Evolutionary conservation across 2,797 vertebrate genomes (phyloP), one percentile per base, ranked within the genome.

Genomic region (Pseudocheirus occidentalis): DNA sequence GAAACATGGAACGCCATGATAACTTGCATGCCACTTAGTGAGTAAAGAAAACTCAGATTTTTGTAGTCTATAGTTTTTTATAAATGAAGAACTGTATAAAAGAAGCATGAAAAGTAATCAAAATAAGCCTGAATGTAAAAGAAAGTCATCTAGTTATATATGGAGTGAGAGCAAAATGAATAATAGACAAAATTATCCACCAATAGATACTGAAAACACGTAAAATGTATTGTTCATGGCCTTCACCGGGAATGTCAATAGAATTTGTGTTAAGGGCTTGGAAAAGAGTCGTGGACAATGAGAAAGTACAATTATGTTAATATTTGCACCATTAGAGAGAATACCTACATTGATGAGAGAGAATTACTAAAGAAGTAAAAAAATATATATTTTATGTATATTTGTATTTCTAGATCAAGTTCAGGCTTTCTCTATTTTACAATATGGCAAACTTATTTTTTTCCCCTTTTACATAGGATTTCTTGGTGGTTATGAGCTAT

Each of bases 371-470:
- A 55, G 55, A 14, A 55, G 2, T 55, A 55, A 55, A 55, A 16
- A 55, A 55, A 14, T 12, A 55, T 55, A 14, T 12, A 55, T 55
- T 55, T 55, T 55, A 55, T 3, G 14, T 55, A 55, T 55, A 91
- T 0, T 92, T n/a, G 5, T 93, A 94, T 95, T 96, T 94, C 56
- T 81, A 55, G 16, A 90, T 90, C 50, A 90, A 90, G 46, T 81
- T 81, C 90, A 31, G 12, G 66, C 94, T 54, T 93, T 91, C 73
- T 55, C 73, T 10, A 53, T 92, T 95, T 46, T 53, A 2, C 90
- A 16, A 52, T 66, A 91, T 54, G 27, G 5, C 50, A 81, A 93
- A 90, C 5, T 46, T 92, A 10, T 21, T 52, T 21, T 54, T 92
- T 92, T 5, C 93, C 16, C 91, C 62, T 54, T 46, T 9, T 29